These are phyloP conservation scores for Rhabdomys dilectus DNA, from an alignment of 2,113 vertebrate species.

Conservation along the genomic window DNA sequence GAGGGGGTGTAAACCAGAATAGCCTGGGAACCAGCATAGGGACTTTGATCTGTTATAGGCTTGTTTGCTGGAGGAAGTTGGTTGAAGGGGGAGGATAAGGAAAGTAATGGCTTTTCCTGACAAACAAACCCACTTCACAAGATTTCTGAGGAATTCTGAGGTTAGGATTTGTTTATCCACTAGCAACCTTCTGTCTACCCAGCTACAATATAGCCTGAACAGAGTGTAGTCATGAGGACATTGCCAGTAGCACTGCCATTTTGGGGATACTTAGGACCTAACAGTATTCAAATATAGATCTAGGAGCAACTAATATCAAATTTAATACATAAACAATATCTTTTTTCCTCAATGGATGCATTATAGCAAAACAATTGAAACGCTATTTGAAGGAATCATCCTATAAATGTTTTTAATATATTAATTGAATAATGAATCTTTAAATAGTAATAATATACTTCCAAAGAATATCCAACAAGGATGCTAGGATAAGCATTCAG, in stretches of 20 bases:
- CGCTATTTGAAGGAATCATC: background rate
- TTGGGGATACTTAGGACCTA: background rate
- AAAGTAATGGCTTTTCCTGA: background rate
- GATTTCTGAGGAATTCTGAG: background rate
- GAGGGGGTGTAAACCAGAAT: background rate
- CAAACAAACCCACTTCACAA: background rate
- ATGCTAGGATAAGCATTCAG: background rate
- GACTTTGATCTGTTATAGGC: background rate
- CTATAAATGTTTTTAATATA: background rate
- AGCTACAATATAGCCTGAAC: background rate
- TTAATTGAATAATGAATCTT: slow-evolving; percentile 20
- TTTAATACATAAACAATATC: background rate
- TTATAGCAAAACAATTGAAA: slow-evolving; percentile 16
- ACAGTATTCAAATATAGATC: background rate
- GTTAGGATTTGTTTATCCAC: background rate
- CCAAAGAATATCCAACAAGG: background rate
- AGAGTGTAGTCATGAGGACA: background rate
- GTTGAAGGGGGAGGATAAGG: background rate
- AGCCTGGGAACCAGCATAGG: background rate
- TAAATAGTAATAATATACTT: background rate
- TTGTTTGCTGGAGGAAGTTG: background rate
- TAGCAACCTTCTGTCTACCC: background rate
- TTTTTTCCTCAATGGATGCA: background rate
- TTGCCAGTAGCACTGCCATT: background rate
- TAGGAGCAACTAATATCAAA: background rate